phyloP scores from a whole-genome alignment of 2,113 vertebrate genomes.

The Crypturellus undulatus region DNA sequence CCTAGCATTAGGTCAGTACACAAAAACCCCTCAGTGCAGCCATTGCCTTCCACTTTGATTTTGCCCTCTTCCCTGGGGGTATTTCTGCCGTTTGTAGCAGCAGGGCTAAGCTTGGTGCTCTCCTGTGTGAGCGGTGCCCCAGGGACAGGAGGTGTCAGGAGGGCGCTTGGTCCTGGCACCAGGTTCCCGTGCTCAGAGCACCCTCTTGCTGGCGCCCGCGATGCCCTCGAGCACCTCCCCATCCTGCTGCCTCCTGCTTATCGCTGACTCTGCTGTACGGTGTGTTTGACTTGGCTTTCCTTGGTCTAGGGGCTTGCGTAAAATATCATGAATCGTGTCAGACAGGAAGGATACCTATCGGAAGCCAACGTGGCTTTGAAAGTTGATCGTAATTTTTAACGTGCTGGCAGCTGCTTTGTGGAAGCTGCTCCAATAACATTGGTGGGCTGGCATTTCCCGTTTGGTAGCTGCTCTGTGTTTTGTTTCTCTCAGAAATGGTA shows the following conservation, averaged over 20 bases:
- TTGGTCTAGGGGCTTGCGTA: neutral
- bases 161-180: neutral
- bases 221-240: neutral
- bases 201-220: no score
- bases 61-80: neutral
- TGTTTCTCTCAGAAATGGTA: neutral
- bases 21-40: neutral
- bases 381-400: neutral
- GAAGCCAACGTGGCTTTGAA: constrained; percentile 12
- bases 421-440: neutral
- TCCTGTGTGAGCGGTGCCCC: neutral
- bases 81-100: neutral
- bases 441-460: neutral
- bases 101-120: neutral
- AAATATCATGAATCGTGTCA: neutral
- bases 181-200: no score
- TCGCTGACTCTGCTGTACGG: neutral
- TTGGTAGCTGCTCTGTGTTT: neutral
- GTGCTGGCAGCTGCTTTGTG: neutral
- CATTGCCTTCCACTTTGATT: neutral
- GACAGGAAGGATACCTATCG: neutral
- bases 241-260: neutral
- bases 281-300: neutral
- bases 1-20: neutral
- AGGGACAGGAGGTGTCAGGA: neutral